phyloP scores from a whole-genome alignment of 2,113 vertebrate genomes.

The Phasianus colchicus region DNA sequence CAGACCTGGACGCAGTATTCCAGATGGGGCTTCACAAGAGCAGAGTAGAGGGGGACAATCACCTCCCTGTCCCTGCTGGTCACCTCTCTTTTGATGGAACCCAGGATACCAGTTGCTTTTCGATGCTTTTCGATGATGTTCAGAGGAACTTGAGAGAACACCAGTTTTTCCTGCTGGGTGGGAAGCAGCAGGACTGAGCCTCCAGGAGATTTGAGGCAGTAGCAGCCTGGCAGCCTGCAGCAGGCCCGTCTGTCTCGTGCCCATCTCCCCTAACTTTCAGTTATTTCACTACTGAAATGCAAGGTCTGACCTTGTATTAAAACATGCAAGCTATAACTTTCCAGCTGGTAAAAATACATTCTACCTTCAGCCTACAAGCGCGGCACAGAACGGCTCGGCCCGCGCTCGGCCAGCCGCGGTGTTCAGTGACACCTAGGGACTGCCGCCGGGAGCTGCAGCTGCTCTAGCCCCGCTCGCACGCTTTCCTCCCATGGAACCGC shows the following conservation, averaged over 20 bases:
- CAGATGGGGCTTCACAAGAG: too few relatives aligned
- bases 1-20: too few relatives aligned
- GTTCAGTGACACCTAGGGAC: slow-evolving; percentile 77
- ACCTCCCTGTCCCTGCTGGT: too few relatives aligned
- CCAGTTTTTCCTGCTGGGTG: background rate
- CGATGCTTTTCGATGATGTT: background rate
- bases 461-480: background rate
- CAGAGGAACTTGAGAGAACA: background rate
- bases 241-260: too few relatives aligned
- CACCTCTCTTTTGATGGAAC: too few relatives aligned
- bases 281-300: background rate
- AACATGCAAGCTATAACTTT: background rate
- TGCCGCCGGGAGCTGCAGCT: slow-evolving; percentile 18
- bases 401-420: slow-evolving; percentile 12
- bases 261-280: background rate
- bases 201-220: background rate
- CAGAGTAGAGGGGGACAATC: too few relatives aligned
- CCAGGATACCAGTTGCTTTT: too few relatives aligned
- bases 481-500: background rate
- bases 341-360: background rate
- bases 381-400: background rate
- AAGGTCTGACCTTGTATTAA: background rate
- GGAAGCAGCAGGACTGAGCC: background rate
- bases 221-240: too few relatives aligned
- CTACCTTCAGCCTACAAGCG: background rate